Base-by-base conservation (phyloP, 2,888 invertebrate species). In the Anoncus sp. region DNA sequence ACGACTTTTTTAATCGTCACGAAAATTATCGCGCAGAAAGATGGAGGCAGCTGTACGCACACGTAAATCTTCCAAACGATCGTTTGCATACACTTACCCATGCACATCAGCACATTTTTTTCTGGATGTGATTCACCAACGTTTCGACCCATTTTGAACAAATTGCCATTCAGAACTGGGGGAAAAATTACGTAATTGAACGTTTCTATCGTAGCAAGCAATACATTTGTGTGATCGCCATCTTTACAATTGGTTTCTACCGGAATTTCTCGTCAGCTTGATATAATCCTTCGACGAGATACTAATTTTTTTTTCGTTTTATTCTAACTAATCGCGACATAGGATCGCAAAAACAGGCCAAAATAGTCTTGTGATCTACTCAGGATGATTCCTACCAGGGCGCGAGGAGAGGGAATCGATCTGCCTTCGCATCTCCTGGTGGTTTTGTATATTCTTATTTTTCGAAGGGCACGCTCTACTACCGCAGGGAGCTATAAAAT, bases 401-500 rank as follows among this genome's bases (percentile, higher is more conserved):
- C 63, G 53, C 71, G 63, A 63, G 67, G 66, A 79, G 47, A 55
- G 67, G 35, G 75, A 72, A 72, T 79, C 75, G 79, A 75, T 75
- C 66, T 70, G 47, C 70, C 63, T 31, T 57, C 67, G 73, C 12
- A 73, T 74, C 67, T 49, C 27, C 27, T 14, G 60, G 24, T n/a
- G 47, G 49, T 72, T 71, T 75, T 63, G 43, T 67, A 40, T 72
- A 14, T 55, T 63, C 63, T 63, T 67, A 49, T 75, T 62, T 63
- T 55, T 63, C 55, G 65, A 71, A 75, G 65, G 57, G 57, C 55
- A 63, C 63, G 59, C 70, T 65, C 71, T 51, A 62, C 75, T 71
- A 62, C 75, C 75, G 63, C 75, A 63, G 51, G 67, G 40, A 79
- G 72, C 75, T 47, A 79, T 79, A 79, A 75, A 79, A 79, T 49